Percentiles rank a stretch among this genome's conserved stretches.
phyloP scores from a whole-genome alignment of 2,888 invertebrate genomes.

The Bimastos eiseni region DNA sequence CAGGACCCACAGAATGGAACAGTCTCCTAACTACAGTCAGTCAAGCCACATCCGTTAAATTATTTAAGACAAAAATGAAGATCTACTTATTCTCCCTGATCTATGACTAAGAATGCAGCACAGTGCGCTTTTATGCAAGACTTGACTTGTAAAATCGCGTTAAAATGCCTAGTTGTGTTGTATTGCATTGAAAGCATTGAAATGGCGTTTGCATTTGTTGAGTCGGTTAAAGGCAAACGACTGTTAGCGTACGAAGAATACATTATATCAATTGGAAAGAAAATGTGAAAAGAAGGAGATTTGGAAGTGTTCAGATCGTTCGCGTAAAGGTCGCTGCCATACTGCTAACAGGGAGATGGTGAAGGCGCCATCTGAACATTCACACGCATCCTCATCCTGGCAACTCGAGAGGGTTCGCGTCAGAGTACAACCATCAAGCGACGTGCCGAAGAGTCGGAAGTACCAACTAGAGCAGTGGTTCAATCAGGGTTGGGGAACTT shows the following conservation, averaged over 20 bases:
- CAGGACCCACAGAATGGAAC: too few relatives aligned
- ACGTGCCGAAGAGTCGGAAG: not conserved
- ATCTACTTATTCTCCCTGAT: too few relatives aligned
- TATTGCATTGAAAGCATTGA: too few relatives aligned
- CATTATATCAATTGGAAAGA: not conserved
- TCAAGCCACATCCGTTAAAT: too few relatives aligned
- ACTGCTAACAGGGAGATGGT: conserved; percentile 9
- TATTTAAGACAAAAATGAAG: too few relatives aligned
- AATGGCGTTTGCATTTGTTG: too few relatives aligned
- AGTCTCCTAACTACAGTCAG: too few relatives aligned
- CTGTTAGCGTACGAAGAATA: not conserved
- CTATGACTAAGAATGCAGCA: too few relatives aligned
- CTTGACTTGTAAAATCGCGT: too few relatives aligned
- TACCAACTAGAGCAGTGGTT: not conserved
- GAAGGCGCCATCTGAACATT: conserved; percentile 4
- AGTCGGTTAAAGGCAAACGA: not conserved
- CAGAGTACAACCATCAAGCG: not conserved
- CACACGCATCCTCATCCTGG: not conserved
- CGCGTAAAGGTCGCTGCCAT: conserved; percentile 26
- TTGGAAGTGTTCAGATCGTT: conserved; percentile 14
- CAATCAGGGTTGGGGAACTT: not conserved
- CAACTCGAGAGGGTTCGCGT: not conserved
- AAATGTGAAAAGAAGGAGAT: conserved; percentile 26
- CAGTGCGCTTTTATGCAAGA: too few relatives aligned
- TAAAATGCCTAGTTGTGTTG: too few relatives aligned